phyloP scores from a whole-genome alignment of 2,888 invertebrate genomes.

The Lutraria lutraria region DNA sequence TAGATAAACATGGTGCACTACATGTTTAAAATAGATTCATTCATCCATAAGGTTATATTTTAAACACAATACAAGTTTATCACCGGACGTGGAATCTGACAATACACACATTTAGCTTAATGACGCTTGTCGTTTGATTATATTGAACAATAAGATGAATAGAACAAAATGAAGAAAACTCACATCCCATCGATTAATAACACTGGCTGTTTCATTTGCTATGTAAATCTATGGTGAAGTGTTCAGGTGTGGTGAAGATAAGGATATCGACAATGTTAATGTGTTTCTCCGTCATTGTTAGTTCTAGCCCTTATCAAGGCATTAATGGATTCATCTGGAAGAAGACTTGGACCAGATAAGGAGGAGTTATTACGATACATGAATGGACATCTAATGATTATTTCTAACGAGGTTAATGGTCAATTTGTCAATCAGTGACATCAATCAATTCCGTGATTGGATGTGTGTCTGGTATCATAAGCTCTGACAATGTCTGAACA shows the following conservation, averaged over 20 bases:
- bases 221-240: background rate
- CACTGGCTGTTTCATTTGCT: background rate
- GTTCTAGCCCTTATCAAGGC: background rate
- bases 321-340: slow-evolving; percentile 3
- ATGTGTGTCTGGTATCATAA: no score
- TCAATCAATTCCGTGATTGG: background rate
- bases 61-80: no score
- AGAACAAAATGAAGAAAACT: background rate
- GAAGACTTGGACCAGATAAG: background rate
- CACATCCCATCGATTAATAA: background rate
- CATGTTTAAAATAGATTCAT: no score
- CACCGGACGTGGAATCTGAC: no score
- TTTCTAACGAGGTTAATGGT: slow-evolving; percentile 10
- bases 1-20: no score
- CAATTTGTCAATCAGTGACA: background rate
- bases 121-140: background rate
- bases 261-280: background rate
- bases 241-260: background rate
- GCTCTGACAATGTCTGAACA: no score
- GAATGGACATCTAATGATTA: background rate
- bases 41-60: no score
- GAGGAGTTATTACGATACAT: background rate
- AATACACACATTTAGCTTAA: background rate
- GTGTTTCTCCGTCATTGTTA: background rate
- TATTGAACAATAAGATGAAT: background rate